A percentile compares a stretch with the other conserved stretches of the same genome.
These are phyloP conservation scores for Melanophora roralis DNA, from an alignment of 2,888 invertebrate species.

Conservation along the genomic window DNA sequence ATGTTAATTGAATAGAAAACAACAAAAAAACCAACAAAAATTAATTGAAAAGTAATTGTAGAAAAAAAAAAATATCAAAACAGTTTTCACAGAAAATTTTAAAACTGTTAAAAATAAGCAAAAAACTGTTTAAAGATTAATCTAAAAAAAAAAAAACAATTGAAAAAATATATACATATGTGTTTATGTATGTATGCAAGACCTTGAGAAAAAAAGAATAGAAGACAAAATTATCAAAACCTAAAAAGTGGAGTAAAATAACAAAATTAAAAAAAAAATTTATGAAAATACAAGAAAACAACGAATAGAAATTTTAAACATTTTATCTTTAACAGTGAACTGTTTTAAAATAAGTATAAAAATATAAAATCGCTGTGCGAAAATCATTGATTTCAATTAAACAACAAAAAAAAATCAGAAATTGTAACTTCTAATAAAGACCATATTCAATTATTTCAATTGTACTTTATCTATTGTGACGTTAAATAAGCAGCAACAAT, in stretches of 20 bases:
- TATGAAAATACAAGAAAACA: conserved; percentile 14
- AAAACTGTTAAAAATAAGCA: conserved; percentile 4
- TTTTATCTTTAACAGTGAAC: no score
- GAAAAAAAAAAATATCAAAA: conserved; percentile 12
- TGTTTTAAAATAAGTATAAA: no score
- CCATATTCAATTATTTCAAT: background rate
- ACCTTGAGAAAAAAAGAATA: conserved; percentile 56
- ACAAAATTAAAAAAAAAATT: conserved; percentile 28
- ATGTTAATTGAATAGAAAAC: conserved; percentile 57
- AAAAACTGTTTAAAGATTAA: background rate
- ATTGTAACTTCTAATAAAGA: background rate
- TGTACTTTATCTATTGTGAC: conserved; percentile 16
- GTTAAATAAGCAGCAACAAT: conserved; percentile 31
- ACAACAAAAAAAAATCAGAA: background rate
- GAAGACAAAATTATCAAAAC: conserved; percentile 37
- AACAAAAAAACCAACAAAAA: conserved; percentile 49
- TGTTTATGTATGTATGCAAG: conserved; percentile 53
- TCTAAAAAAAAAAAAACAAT: conserved; percentile 37
- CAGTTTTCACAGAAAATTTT: background rate
- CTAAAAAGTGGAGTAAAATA: conserved; percentile 42
- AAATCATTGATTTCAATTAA: background rate
- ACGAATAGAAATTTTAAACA: conserved; percentile 2
- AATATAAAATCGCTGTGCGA: conserved; percentile 33
- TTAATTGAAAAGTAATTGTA: conserved; percentile 24
- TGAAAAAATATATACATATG: no score